Evolutionary conservation across 2,888 invertebrate species (phyloP).

Genomic region (Ernsta delagoae): DNA sequence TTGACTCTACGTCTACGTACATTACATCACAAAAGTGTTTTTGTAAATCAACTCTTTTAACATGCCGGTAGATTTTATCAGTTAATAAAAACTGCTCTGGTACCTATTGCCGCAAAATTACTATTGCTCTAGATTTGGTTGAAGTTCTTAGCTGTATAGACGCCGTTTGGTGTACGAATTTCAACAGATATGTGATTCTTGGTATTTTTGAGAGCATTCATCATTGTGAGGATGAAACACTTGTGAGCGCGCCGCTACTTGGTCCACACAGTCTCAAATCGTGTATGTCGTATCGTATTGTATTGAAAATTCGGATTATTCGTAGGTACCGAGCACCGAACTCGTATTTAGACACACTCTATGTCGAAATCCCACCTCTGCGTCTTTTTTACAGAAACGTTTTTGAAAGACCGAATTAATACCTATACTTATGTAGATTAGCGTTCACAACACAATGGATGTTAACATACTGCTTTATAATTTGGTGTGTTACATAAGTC

Average conservation of each 20-base stretch:
- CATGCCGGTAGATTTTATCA: constrained; percentile 50
- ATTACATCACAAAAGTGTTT: constrained; percentile 72
- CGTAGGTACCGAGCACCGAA: constrained; percentile 47
- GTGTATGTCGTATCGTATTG: constrained; percentile 55
- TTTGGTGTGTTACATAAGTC: constrained; percentile 75
- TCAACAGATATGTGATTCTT: constrained; percentile 35
- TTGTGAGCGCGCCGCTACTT: constrained; percentile 50
- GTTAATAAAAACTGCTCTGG: constrained; percentile 47
- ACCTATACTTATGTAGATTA: constrained; percentile 84
- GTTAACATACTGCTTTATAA: constrained; percentile 76
- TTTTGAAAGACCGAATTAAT: constrained; percentile 82
- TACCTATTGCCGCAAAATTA: constrained; percentile 41
- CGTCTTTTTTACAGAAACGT: constrained; percentile 73
- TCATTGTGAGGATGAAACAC: constrained; percentile 42
- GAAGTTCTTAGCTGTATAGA: constrained; percentile 24
- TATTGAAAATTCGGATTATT: constrained; percentile 70
- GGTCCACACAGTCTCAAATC: constrained; percentile 52
- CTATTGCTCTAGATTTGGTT: constrained; percentile 39
- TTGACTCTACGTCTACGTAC: constrained; percentile 70
- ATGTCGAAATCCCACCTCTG: constrained; percentile 69
- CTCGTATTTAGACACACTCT: constrained; percentile 39
- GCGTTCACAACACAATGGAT: constrained; percentile 74
- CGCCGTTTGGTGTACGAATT: constrained; percentile 31
- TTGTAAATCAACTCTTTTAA: constrained; percentile 64
- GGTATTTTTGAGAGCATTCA: constrained; percentile 17